Evolutionary conservation across 2,113 vertebrate genomes (phyloP).

Genomic region (Carassius gibelio): DNA sequence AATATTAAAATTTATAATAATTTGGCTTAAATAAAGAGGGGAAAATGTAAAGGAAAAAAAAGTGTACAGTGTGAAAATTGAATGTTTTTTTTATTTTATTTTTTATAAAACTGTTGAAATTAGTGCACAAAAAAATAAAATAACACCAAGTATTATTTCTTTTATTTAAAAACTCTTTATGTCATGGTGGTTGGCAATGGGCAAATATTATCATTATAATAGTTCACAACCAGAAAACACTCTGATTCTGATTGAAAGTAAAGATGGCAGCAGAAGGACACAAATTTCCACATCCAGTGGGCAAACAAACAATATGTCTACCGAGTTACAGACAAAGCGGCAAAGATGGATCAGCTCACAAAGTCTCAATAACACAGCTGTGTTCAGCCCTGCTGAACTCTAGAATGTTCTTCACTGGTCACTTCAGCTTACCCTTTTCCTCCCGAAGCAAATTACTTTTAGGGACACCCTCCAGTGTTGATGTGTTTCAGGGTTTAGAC

Average conservation of each 20-base stretch:
- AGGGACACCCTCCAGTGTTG: conserved; percentile 53
- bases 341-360: conserved; percentile 40
- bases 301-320: conserved; percentile 27
- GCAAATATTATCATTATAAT: not conserved
- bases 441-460: conserved; percentile 63
- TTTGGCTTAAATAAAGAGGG: too few species aligned
- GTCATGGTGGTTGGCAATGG: not conserved
- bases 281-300: not conserved
- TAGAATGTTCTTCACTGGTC: conserved; percentile 51
- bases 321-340: not conserved
- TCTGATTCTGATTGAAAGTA: not conserved
- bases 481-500: conserved; percentile 60
- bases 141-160: not conserved
- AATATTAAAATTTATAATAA: too few species aligned
- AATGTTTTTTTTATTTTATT: not conserved
- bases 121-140: not conserved
- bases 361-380: conserved; percentile 50
- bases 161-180: not conserved
- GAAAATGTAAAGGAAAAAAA: too few species aligned
- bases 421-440: conserved; percentile 60
- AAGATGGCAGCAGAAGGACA: not conserved
- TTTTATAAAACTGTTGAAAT: not conserved
- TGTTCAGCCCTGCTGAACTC: conserved; percentile 49
- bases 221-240: not conserved
- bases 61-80: not conserved